Percentiles rank a stretch among this genome's conserved stretches.
phyloP scores from a whole-genome alignment of 2,113 vertebrate species.

The Chloroceryle aenea region DNA sequence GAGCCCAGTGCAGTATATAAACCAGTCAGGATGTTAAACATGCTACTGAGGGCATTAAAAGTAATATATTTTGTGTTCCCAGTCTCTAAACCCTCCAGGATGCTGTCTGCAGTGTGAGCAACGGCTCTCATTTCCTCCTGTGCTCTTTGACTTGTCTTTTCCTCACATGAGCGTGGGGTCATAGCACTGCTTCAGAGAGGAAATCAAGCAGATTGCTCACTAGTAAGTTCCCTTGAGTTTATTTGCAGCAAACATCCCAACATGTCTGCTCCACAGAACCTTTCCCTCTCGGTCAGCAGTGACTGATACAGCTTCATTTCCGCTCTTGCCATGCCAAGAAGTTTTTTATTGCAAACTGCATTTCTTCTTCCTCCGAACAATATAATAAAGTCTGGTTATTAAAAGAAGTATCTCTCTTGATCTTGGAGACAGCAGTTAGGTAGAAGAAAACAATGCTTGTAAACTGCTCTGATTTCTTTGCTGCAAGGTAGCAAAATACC shows the following conservation, averaged over 20 bases:
- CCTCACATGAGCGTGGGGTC: fast-evolving
- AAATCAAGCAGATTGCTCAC: background rate
- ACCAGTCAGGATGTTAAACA: background rate
- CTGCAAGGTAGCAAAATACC: background rate
- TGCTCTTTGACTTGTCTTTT: background rate
- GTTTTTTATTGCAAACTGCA: background rate
- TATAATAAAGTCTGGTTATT: background rate
- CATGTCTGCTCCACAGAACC: background rate
- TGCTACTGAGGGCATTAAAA: background rate
- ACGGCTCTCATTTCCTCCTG: background rate
- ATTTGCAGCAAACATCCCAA: background rate
- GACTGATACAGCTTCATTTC: background rate
- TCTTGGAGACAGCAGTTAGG: background rate
- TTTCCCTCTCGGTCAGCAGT: background rate
- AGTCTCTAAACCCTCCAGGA: background rate
- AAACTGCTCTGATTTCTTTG: background rate
- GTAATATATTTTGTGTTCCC: background rate
- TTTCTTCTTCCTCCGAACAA: background rate
- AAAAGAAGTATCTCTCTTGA: background rate
- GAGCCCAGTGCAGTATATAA: background rate
- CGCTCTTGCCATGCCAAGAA: background rate
- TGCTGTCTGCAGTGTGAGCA: background rate
- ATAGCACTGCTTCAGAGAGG: fast-evolving
- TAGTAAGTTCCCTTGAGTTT: background rate
- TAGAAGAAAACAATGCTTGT: background rate